Base-by-base conservation (phyloP, 2,797 vertebrate species). In the Trachops cirrhosus region DNA sequence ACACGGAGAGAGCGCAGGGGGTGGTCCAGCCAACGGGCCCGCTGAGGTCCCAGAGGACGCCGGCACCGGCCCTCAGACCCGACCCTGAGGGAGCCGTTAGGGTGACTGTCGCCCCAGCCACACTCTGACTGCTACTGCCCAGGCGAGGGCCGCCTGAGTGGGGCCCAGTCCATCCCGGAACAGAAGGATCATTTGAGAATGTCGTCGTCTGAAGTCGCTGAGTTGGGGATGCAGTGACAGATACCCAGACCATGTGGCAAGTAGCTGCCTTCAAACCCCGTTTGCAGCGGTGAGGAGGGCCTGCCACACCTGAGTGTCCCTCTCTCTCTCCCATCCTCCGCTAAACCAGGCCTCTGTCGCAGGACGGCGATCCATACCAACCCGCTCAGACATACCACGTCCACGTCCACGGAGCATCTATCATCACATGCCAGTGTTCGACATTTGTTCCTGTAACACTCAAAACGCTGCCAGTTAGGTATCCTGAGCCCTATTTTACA, bases 401-500 rank as follows among this genome's bases (percentile, higher is more conserved):
- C 6, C 21, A 0, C 0, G 15, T 10, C 41, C 24, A 6, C 8
- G 44, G 22, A 39, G 8, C 37, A 18, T 0, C 75, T 39, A 24
- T 6, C 21, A 19, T 24, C 41, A 9, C 29, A 8, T 1, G 15
- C 67, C 50, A 6, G 3, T 0, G 10, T 52, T 19, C 37, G n/a
- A 46, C 8, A 0, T 3, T 6, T 8, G 3, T 46, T 44, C 79
- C 39, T 22, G 2, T 2, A 24, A 46, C 22, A 48, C 26, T 77
- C 32, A 15, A 18, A 59, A 39, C 59, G 41, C 62, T 37, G 12
- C 68, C 48, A 11, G 19, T 57, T 32, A 22, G 24, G 7, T 8
- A 12, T 4, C 91, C 26, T 15, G 32, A 91, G 54, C 37, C n/a
- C 41, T 15, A 1, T 48, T 70, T 64, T 22, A 44, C n/a, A 62